These are phyloP conservation scores for Mustela nigripes DNA, from an alignment of 2,113 vertebrate genomes.

Conservation along the genomic window DNA sequence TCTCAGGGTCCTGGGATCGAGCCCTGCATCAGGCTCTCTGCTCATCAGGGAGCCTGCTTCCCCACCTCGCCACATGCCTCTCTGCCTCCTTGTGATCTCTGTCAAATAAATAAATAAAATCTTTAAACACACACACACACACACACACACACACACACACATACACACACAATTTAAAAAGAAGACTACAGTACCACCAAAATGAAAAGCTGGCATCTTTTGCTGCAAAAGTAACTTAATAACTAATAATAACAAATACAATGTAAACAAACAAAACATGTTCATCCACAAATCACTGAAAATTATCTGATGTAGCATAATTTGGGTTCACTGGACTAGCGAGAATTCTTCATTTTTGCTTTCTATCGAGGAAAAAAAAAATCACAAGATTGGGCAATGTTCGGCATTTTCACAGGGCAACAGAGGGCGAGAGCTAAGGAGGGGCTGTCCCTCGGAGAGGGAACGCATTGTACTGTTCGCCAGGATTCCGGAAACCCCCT, in stretches of 20 bases:
- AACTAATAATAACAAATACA: background rate
- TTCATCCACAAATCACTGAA: background rate
- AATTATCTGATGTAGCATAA: background rate
- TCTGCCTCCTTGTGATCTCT: too few species aligned
- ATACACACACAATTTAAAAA: too few species aligned
- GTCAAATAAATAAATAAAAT: too few species aligned
- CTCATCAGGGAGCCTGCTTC: too few species aligned
- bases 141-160: too few species aligned
- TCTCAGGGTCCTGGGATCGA: too few species aligned
- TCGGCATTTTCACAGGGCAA: background rate
- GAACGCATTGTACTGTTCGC: background rate
- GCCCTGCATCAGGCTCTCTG: too few species aligned
- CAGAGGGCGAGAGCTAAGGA: background rate
- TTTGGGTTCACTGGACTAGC: background rate
- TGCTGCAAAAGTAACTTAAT: constrained; percentile 18
- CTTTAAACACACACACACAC: too few species aligned
- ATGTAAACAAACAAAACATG: constrained; percentile 47
- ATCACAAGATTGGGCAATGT: background rate
- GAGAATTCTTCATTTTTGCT: constrained; percentile 42
- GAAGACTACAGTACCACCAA: background rate
- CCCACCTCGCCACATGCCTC: too few species aligned
- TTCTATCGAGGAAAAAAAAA: background rate
- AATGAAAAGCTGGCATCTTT: background rate
- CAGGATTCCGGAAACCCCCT: background rate
- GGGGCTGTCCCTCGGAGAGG: background rate